A percentile compares a stretch with the other conserved stretches of the same genome.
Conservation (phyloP, 2,888 invertebrate species). For the Cryptocephalus primarius region DNA sequence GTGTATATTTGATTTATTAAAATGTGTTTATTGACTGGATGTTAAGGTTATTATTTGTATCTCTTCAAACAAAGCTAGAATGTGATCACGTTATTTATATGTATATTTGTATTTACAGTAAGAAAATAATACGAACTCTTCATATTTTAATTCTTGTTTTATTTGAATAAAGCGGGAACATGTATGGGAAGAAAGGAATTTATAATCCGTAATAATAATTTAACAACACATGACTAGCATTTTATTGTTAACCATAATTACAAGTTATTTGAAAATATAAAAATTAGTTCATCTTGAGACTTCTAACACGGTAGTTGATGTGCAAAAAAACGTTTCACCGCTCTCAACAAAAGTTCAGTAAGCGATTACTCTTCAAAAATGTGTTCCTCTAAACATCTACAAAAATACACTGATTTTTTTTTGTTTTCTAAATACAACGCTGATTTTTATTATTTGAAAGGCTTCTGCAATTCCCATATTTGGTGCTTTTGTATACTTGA, state of each 20-base stretch:
- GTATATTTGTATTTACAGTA: too few relatives aligned
- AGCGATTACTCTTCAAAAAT: conserved; percentile 6
- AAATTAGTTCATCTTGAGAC: conserved; percentile 16
- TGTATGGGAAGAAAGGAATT: conserved; percentile 5
- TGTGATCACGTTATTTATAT: too few relatives aligned
- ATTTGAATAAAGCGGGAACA: too few relatives aligned
- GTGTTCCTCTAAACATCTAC: conserved; percentile 25
- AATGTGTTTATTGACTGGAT: too few relatives aligned
- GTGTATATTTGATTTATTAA: too few relatives aligned
- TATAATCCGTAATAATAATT: conserved; percentile 3
- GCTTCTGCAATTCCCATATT: background rate
- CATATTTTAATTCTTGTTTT: too few relatives aligned
- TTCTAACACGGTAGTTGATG: conserved; percentile 11
- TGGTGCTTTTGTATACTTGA: too few relatives aligned
- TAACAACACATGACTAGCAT: conserved; percentile 31
- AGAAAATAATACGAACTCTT: too few relatives aligned
- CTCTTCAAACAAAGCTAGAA: too few relatives aligned
- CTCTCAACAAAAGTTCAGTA: background rate
- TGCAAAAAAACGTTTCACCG: conserved; percentile 8
- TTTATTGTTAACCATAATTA: conserved; percentile 26
- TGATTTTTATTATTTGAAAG: background rate
- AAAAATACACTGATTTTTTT: conserved; percentile 31
- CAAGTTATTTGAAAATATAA: conserved; percentile 20
- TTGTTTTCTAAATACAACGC: conserved; percentile 13
- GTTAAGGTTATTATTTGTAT: too few relatives aligned